These are phyloP conservation scores for Acanthopleura granulata DNA, from an alignment of 2,888 invertebrate genomes.

Conservation along the genomic window DNA sequence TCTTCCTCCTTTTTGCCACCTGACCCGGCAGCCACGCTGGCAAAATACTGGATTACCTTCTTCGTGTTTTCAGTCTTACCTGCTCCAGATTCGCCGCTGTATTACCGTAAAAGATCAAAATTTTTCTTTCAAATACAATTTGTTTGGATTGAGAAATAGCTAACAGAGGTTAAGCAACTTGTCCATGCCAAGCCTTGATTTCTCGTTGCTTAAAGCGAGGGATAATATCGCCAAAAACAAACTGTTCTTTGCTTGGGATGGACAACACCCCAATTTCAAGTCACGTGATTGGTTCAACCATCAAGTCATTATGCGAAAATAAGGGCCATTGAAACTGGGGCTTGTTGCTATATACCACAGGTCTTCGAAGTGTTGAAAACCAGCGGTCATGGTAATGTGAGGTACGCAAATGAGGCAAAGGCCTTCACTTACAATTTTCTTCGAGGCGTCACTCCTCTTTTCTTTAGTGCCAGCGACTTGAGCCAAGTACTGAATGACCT, in stretches of 20 bases:
- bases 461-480: slow-evolving; percentile 80
- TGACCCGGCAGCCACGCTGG: slow-evolving; percentile 77
- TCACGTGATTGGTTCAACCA: too few species aligned
- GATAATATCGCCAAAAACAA: too few species aligned
- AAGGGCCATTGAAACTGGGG: too few species aligned
- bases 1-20: slow-evolving; percentile 31
- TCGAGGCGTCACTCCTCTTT: slow-evolving; percentile 47
- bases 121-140: not conserved
- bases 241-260: too few species aligned
- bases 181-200: not conserved
- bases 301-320: too few species aligned
- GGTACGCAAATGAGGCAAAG: not conserved
- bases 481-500: slow-evolving; percentile 98
- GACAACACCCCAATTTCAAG: too few species aligned
- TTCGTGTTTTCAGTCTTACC: slow-evolving; percentile 99
- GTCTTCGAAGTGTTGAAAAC: too few species aligned
- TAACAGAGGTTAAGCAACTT: not conserved
- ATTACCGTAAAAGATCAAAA: not conserved
- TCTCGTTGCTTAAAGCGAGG: too few species aligned
- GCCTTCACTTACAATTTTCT: slow-evolving; percentile 33
- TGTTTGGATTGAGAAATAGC: not conserved
- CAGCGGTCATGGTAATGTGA: too few species aligned
- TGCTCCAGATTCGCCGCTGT: slow-evolving; percentile 82
- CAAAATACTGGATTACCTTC: slow-evolving; percentile 99
- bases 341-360: too few species aligned